Evolutionary conservation across 1,140 invertebrate species (phyloP), one percentile per base, ranked within the genome.

Genomic region (Eupeodes corollae): DNA sequence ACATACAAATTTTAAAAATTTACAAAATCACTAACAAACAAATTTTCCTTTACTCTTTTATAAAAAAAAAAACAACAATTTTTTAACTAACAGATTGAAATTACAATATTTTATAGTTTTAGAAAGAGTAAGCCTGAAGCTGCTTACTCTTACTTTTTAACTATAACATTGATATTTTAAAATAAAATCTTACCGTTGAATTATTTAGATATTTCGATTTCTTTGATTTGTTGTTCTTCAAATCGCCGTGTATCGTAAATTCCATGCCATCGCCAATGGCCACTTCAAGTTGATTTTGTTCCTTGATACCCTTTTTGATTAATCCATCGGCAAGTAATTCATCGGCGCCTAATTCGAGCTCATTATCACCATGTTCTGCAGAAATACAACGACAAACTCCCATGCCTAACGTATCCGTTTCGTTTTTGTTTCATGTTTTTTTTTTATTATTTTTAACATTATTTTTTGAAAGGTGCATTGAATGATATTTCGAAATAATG

Each of bases 181-280:
- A 26, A 26, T 26, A 26, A 26, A 26, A 5, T 26, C 71, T 77
- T 52, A 80, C 77, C 58, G 82, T 85, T 55, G 79, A 79, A 64
- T 82, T 84, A 58, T 83, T 84, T 52, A 79, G 71, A 67, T 80
- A 72, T 70, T 82, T 84, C 48, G 77, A 79, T 71, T 81, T 85
- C 66, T 80, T 83, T 58, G 64, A 51, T 59, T 83, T 75, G 70
- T 82, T 82, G 71, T 84, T 81, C 73, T 81, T 80, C 56, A 80
- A 71, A 71, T 85, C 83, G 72, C 82, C 87, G 68, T 89, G 86
- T 73, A 91, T 89, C 5, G 85, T 88, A 59, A 91, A 88, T 70
- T 91, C 87, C 83, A 91, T 88, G 39, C 87, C 88, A 66, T 91
- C 88, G 9, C 87, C 86, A 55, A 91, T 90, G 26, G 86, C 86